phyloP scores from a whole-genome alignment of 2,888 invertebrate genomes.

The Crematogaster levior region DNA sequence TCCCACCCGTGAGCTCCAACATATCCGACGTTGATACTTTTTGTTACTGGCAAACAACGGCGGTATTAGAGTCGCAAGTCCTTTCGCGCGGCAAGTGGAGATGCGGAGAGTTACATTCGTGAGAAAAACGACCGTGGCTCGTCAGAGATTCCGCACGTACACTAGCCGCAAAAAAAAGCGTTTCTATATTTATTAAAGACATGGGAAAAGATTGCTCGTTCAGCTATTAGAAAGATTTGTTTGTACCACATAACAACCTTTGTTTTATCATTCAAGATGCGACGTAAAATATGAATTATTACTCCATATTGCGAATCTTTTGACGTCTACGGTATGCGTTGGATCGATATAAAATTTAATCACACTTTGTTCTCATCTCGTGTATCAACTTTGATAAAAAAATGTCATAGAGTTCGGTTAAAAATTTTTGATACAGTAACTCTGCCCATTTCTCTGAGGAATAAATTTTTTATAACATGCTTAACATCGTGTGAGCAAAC shows the following conservation, averaged over 20 bases:
- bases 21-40: constrained; percentile 54
- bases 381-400: constrained; percentile 14
- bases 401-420: background rate
- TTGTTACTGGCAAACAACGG: constrained; percentile 48
- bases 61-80: constrained; percentile 40
- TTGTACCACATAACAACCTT: background rate
- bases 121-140: constrained; percentile 60
- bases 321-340: background rate
- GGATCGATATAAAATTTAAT: constrained; percentile 20
- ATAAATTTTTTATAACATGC: background rate
- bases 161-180: background rate
- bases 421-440: constrained; percentile 18
- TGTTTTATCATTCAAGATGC: background rate
- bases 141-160: constrained; percentile 62
- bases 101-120: constrained; percentile 50
- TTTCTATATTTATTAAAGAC: background rate
- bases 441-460: background rate
- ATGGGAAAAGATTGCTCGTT: background rate
- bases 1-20: constrained; percentile 27
- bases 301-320: background rate
- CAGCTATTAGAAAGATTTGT: background rate
- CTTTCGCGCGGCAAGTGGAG: constrained; percentile 64
- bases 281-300: background rate
- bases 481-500: background rate
- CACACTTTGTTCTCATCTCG: constrained; percentile 16